Evolutionary conservation across 2,888 invertebrate species (phyloP).

Genomic region (Scrobipalpa costella): DNA sequence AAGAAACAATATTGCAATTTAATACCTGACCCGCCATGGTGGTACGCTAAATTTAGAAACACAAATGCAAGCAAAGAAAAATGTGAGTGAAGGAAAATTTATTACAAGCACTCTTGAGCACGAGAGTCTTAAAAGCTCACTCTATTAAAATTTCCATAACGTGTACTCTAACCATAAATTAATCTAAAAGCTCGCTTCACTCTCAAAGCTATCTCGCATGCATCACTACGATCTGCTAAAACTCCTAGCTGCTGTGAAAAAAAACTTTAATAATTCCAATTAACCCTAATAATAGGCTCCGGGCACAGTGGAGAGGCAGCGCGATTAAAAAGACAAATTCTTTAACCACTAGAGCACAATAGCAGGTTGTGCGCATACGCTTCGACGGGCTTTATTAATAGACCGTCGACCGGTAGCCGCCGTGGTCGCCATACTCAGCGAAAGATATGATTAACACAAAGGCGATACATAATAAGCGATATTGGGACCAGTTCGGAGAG

Average conservation of each 20-base stretch:
- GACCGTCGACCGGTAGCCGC: slow-evolving; percentile 74
- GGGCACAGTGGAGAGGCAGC: slow-evolving; percentile 63
- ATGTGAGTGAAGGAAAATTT: slow-evolving; percentile 35
- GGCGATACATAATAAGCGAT: slow-evolving; percentile 77
- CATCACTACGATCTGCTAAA: slow-evolving; percentile 70
- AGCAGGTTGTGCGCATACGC: slow-evolving; percentile 74
- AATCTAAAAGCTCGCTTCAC: slow-evolving; percentile 67
- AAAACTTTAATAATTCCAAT: slow-evolving; percentile 79
- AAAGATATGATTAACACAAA: slow-evolving; percentile 80
- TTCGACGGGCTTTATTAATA: slow-evolving; percentile 73
- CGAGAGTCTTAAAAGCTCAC: slow-evolving; percentile 40
- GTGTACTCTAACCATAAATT: slow-evolving; percentile 65
- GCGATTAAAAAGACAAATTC: slow-evolving; percentile 81
- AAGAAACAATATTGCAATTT: slow-evolving; percentile 14
- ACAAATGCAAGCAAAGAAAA: slow-evolving; percentile 33
- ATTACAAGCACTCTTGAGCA: slow-evolving; percentile 31
- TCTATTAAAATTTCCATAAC: slow-evolving; percentile 70
- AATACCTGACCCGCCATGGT: slow-evolving; percentile 15
- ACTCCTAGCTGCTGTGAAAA: slow-evolving; percentile 69
- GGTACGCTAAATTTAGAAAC: slow-evolving; percentile 30
- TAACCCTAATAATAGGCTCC: slow-evolving; percentile 78
- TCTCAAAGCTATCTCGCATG: slow-evolving; percentile 59
- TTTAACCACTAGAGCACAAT: slow-evolving; percentile 75
- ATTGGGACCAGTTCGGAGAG: slow-evolving; percentile 73
- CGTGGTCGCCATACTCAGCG: slow-evolving; percentile 68